These are phyloP conservation scores for Leucoptera coffeella DNA, from an alignment of 2,888 invertebrate genomes.

Conservation along the genomic window DNA sequence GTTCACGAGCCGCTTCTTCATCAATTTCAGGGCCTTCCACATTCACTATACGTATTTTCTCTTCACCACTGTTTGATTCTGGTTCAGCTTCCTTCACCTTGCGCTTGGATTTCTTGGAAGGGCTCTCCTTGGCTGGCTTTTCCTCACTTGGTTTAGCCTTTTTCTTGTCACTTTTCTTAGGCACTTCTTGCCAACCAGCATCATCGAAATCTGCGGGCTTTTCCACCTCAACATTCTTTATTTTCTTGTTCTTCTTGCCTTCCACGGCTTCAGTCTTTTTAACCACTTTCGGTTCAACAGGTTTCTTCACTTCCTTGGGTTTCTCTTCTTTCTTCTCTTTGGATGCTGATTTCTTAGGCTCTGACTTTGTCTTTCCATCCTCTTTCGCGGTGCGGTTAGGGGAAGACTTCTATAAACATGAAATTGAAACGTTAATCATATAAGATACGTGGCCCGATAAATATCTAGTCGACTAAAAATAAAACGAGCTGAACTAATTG, in stretches of 20 bases:
- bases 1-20: slow-evolving; percentile 29
- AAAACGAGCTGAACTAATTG: slow-evolving; percentile 24
- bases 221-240: slow-evolving; percentile 49
- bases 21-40: slow-evolving; percentile 31
- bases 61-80: slow-evolving; percentile 32
- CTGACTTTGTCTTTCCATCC: slow-evolving; percentile 54
- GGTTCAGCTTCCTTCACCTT: slow-evolving; percentile 29
- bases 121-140: slow-evolving; percentile 43
- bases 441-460: slow-evolving; percentile 10
- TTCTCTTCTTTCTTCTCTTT: slow-evolving; percentile 56
- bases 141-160: slow-evolving; percentile 32
- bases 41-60: slow-evolving; percentile 36
- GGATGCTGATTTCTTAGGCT: slow-evolving; percentile 50
- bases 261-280: slow-evolving; percentile 38
- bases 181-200: slow-evolving; percentile 68
- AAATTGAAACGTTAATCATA: background rate
- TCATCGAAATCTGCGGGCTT: slow-evolving; percentile 70
- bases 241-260: slow-evolving; percentile 55
- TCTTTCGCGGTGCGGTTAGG: slow-evolving; percentile 55
- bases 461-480: slow-evolving; percentile 48
- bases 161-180: slow-evolving; percentile 67
- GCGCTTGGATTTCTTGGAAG: slow-evolving; percentile 28
- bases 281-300: slow-evolving; percentile 20
- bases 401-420: slow-evolving; percentile 48
- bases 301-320: slow-evolving; percentile 38